These are phyloP conservation scores for Yasuhikotakia modesta DNA, from an alignment of 2,797 vertebrate species.

Conservation along the genomic window DNA sequence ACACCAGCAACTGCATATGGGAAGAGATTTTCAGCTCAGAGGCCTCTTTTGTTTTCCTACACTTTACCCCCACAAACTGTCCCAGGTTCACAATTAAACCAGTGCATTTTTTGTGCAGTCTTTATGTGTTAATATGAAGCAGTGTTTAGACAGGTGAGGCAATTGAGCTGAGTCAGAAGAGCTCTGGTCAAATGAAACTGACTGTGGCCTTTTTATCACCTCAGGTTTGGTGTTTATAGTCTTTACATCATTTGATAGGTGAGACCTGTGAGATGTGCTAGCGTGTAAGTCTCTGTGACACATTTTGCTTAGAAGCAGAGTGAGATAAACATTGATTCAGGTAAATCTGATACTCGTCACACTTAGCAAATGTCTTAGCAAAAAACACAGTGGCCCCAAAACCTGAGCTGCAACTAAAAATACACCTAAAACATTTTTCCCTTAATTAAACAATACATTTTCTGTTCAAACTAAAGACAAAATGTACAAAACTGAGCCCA, in stretches of 20 bases:
- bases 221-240: conserved; percentile 12
- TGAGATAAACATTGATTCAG: no score
- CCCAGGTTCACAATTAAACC: conserved; percentile 36
- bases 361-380: no score
- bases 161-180: conserved; percentile 38
- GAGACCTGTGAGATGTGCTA: neutral
- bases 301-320: neutral
- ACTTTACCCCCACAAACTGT: conserved; percentile 3
- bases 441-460: no score
- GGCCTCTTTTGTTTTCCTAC: conserved; percentile 9
- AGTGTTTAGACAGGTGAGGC: conserved; percentile 54
- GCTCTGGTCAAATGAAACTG: conserved; percentile 35
- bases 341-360: no score
- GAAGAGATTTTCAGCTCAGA: conserved; percentile 33
- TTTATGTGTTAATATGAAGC: conserved; percentile 19
- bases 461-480: no score
- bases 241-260: conserved; percentile 24
- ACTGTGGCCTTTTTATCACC: conserved; percentile 8
- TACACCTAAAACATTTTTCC: no score
- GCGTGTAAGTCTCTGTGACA: neutral
- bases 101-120: conserved; percentile 35
- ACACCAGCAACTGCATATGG: conserved; percentile 8
- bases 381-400: no score
- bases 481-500: no score
- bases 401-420: no score